Base-by-base conservation (phyloP, 2,113 vertebrate species). In the Plectropomus leopardus region DNA sequence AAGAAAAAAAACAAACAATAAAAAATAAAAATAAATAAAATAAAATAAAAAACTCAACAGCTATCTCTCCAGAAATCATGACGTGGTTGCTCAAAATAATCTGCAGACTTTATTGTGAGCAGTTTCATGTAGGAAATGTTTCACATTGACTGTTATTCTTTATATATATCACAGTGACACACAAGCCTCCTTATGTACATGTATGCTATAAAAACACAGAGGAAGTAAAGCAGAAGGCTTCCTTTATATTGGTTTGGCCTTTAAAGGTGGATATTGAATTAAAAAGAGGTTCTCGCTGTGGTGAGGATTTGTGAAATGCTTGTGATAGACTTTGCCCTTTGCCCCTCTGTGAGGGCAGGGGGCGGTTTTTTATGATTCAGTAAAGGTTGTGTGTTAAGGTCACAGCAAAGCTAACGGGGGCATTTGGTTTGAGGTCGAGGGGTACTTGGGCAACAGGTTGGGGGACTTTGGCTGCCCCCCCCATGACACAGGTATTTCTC, bases 321-420 rank as follows among this genome's bases (percentile, higher is more conserved):
- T 11, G 17, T 75, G 42, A 74, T 30, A 44, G 7, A 53, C 30
- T 42, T 26, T 53, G 34, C 23, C 34, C 47, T 63, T 53, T 74
- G 17, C 1, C 32, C 45, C n/a, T 11, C 23, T 51, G 21, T 73
- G n/a, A 63, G 23, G 32, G 16, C 59, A 24, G 13, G 7, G 34
- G 34, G 34, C 59, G 24, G 58, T 63, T 10, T 23, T 24, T 42
- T 24, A 9, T 5, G 23, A 45, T 28, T 13, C 61, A 47, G 61
- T 28, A 65, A 28, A 30, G 24, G 10, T 16, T 9, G 9, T 24
- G 15, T 26, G 47, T 19, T 15, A 34, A 15, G 13, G 30, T 51
- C 47, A 32, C 10, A 48, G 10, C 2, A 21, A 14, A 24, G 34
- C 1, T 6, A 17, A 58, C 28, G 8, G 26, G 3, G 45, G 17